phyloP scores from a whole-genome alignment of 2,888 invertebrate species.

The Diadegma fenestrale region DNA sequence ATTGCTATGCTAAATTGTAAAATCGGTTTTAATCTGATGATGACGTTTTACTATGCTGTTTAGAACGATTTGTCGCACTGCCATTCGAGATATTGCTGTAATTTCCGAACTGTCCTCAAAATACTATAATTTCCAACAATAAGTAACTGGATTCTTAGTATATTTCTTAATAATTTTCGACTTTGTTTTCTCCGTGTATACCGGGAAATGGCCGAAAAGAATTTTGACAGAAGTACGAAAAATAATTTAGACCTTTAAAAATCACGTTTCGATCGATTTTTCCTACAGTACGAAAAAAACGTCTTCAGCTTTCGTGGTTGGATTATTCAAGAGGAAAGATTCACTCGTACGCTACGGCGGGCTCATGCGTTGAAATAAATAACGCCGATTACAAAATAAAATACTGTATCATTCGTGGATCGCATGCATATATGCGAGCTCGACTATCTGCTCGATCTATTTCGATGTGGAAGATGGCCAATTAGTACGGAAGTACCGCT shows the following conservation, averaged over 20 bases:
- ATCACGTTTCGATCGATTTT: background rate
- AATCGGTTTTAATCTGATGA: too few species aligned
- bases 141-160: too few species aligned
- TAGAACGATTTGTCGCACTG: too few species aligned
- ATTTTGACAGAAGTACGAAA: background rate
- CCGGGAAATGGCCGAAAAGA: background rate
- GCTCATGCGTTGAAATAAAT: background rate
- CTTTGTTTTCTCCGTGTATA: too few species aligned
- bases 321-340: background rate
- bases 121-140: too few species aligned
- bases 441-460: constrained; percentile 32
- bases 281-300: background rate
- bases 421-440: background rate
- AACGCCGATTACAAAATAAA: background rate
- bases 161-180: too few species aligned
- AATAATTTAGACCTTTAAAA: background rate
- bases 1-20: too few species aligned
- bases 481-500: constrained; percentile 59
- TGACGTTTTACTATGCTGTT: too few species aligned
- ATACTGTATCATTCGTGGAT: background rate
- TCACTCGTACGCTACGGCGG: background rate
- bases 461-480: constrained; percentile 47
- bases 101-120: too few species aligned
- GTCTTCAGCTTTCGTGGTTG: background rate
- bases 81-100: too few species aligned